phyloP scores from a whole-genome alignment of 2,113 vertebrate genomes.

The Nibea coibor region DNA sequence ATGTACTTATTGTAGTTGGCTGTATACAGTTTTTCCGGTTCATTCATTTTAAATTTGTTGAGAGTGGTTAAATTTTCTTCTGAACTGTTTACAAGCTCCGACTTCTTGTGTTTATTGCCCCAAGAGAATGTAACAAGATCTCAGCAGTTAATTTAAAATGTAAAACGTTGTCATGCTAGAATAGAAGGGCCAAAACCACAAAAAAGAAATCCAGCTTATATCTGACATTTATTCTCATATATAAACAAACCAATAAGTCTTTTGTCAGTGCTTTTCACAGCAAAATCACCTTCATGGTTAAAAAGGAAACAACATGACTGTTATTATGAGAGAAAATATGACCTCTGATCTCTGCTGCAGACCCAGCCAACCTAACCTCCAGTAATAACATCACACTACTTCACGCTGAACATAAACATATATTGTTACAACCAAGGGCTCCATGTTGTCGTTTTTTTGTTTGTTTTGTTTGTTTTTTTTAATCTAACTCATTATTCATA shows the following conservation, averaged over 20 bases:
- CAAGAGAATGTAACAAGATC: no score
- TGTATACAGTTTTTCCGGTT: no score
- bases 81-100: background rate
- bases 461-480: no score
- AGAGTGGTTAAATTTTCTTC: background rate
- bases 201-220: background rate
- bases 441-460: background rate
- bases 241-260: background rate
- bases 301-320: background rate
- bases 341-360: background rate
- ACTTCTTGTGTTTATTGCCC: no score
- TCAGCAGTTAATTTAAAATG: no score
- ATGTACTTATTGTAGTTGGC: no score
- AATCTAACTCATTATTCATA: background rate
- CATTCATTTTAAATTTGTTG: no score
- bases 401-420: background rate
- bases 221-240: background rate
- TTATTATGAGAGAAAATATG: background rate
- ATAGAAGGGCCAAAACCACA: background rate
- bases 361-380: background rate
- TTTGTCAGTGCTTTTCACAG: background rate
- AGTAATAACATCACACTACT: background rate
- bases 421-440: background rate
- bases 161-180: background rate
- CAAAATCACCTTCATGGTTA: background rate